A percentile compares a stretch with the other conserved stretches of the same genome.
Conservation (phyloP, 1,140 invertebrate species). For the Theocolax elegans region DNA sequence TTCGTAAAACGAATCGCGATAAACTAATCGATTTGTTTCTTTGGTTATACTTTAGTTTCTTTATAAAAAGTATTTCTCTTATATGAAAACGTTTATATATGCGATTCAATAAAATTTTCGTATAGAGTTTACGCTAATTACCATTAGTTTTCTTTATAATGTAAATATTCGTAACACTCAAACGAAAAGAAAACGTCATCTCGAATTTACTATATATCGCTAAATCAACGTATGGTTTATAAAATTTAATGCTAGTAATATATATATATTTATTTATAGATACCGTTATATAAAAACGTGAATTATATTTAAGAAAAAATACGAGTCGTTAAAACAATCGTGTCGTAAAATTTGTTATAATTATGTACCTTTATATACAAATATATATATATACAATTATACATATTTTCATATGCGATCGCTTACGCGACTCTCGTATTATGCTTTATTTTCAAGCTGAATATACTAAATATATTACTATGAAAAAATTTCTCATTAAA, state of each 20-base stretch:
- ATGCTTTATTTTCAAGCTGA: neutral
- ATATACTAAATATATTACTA: slow-evolving; percentile 15
- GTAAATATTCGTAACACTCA: no score
- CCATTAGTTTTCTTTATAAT: no score
- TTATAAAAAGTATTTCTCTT: neutral
- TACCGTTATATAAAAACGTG: slow-evolving; percentile 21
- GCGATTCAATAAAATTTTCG: no score
- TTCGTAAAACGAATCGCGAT: no score
- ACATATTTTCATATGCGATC: slow-evolving; percentile 13
- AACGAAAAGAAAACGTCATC: no score
- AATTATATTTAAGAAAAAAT: slow-evolving; percentile 21
- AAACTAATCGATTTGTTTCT: no score
- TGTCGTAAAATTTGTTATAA: neutral
- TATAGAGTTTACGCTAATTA: no score
- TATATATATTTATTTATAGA: no score
- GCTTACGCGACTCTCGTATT: neutral
- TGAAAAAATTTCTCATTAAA: slow-evolving; percentile 23
- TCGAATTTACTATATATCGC: no score
- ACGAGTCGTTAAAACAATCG: neutral
- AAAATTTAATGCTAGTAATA: no score
- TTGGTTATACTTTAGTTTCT: neutral
- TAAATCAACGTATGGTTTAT: no score
- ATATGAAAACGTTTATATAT: no score
- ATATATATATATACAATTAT: slow-evolving; percentile 24
- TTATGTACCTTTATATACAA: slow-evolving; percentile 12